phyloP scores from a whole-genome alignment of 2,113 vertebrate genomes.

The Silurus glanis region DNA sequence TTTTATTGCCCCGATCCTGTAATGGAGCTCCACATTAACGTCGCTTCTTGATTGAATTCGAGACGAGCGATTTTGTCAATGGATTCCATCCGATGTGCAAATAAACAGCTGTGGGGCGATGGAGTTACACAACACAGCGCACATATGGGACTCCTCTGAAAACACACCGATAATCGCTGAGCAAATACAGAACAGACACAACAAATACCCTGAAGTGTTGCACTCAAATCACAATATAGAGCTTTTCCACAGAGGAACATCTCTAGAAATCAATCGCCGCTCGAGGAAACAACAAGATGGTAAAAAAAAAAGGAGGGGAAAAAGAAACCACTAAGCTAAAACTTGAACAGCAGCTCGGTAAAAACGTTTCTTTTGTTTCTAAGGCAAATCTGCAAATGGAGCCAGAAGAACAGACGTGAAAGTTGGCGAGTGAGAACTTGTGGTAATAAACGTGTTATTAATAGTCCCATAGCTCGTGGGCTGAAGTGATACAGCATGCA shows the following conservation, averaged over 20 bases:
- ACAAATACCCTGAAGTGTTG: slow-evolving; percentile 42
- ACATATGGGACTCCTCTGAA: slow-evolving; percentile 9
- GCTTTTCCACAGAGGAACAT: slow-evolving; percentile 33
- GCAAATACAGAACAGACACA: slow-evolving; percentile 45
- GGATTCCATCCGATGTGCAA: slow-evolving; percentile 38
- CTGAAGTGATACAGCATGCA: slow-evolving; percentile 54
- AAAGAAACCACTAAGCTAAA: not conserved
- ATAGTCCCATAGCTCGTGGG: not conserved
- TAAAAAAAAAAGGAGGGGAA: not conserved
- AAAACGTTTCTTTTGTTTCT: not conserved
- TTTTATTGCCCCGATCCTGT: slow-evolving; percentile 40
- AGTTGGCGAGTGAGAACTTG: not conserved
- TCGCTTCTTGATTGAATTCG: slow-evolving; percentile 45
- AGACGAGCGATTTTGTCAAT: slow-evolving; percentile 46
- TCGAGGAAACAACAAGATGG: slow-evolving; percentile 19
- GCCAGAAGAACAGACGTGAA: not conserved
- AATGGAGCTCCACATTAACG: slow-evolving; percentile 48
- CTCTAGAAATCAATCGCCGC: slow-evolving; percentile 29
- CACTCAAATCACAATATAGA: slow-evolving; percentile 20
- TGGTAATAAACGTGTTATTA: slow-evolving; percentile 20
- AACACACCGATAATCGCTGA: slow-evolving; percentile 36
- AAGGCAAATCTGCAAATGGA: not conserved
- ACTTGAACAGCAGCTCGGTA: not conserved
- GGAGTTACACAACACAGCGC: slow-evolving; percentile 38
- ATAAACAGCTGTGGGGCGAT: slow-evolving; percentile 46